Evolutionary conservation across 2,113 vertebrate species (phyloP).

Genomic region (Vimba vimba): DNA sequence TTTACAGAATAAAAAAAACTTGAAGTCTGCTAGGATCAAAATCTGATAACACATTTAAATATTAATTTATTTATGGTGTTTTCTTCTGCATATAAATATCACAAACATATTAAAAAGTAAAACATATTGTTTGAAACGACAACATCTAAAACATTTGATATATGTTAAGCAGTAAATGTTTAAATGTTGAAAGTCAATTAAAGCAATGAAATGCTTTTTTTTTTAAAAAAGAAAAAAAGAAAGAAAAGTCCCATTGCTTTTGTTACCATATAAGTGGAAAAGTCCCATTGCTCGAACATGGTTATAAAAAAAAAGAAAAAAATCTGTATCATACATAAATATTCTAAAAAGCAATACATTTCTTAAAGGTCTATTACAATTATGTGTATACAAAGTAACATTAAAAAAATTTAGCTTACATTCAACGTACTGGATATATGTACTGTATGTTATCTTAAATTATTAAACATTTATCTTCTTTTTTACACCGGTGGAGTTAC

Average conservation of each 20-base stretch:
- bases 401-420: not conserved
- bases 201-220: not conserved
- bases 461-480: not conserved
- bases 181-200: not conserved
- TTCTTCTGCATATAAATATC: constrained; percentile 12
- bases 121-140: not conserved
- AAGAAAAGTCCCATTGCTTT: not conserved
- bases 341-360: not conserved
- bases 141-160: not conserved
- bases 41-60: not conserved
- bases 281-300: not conserved
- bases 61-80: not conserved
- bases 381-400: not conserved
- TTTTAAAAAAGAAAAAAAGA: not conserved
- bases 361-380: not conserved
- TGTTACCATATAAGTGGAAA: not conserved
- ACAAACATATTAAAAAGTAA: not conserved
- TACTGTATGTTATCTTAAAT: not conserved
- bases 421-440: not conserved
- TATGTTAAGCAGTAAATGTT: not conserved
- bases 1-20: not conserved
- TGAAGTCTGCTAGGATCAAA: not conserved
- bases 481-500: not conserved
- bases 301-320: not conserved
- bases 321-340: not conserved